These are phyloP conservation scores for Platycercus adscitus DNA, from an alignment of 2,113 vertebrate genomes.

Conservation along the genomic window DNA sequence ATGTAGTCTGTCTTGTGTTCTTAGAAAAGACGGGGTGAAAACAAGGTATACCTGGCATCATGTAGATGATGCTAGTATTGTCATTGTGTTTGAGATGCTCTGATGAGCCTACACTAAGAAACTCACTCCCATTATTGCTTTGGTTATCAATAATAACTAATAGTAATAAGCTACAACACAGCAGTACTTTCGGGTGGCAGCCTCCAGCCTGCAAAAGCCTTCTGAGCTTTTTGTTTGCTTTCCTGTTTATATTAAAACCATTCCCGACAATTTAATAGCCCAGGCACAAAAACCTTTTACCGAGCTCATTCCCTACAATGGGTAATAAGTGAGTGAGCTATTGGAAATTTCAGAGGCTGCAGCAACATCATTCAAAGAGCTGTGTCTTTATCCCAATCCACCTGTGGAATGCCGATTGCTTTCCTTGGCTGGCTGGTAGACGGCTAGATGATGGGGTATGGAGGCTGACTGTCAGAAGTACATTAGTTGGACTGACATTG, in stretches of 20 bases:
- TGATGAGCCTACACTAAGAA: background rate
- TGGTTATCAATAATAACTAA: background rate
- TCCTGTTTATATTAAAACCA: background rate
- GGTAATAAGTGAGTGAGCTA: background rate
- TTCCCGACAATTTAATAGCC: conserved; percentile 19
- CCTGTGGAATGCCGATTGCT: background rate
- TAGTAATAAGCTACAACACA: background rate
- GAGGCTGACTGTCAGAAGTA: background rate
- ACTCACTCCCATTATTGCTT: background rate
- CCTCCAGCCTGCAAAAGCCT: background rate
- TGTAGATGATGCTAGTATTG: background rate
- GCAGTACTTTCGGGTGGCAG: background rate
- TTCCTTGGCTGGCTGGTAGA: background rate
- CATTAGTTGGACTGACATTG: background rate
- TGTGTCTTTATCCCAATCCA: background rate
- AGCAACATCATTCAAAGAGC: background rate
- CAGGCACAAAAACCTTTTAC: conserved; percentile 14
- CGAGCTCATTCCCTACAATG: background rate
- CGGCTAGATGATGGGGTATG: background rate
- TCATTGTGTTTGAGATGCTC: background rate
- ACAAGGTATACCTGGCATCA: background rate
- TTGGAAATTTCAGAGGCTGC: conserved; percentile 18
- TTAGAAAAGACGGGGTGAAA: background rate
- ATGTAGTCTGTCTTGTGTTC: background rate
- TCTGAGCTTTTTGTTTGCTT: background rate